These are phyloP conservation scores for Callionymus lyra DNA, from an alignment of 2,113 vertebrate species.

Conservation along the genomic window DNA sequence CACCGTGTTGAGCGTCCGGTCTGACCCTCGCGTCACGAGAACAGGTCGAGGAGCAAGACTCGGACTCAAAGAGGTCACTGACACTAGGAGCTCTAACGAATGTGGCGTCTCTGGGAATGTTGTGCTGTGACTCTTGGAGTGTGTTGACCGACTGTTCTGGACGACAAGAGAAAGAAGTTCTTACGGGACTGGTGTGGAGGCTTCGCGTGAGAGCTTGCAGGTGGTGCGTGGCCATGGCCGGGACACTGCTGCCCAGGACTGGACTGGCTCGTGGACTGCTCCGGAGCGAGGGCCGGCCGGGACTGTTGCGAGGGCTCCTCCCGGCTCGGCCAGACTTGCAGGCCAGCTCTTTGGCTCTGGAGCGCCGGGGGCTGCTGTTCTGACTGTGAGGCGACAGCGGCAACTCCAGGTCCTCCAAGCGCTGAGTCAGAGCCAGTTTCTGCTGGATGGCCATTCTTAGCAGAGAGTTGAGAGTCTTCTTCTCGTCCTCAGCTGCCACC, in stretches of 20 bases:
- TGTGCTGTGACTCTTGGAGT: constrained; percentile 11
- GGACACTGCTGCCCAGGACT: constrained; percentile 41
- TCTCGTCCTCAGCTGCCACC: constrained; percentile 72
- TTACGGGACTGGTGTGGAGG: constrained; percentile 68
- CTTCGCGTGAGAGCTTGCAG: constrained; percentile 54
- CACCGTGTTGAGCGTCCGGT: constrained; percentile 12
- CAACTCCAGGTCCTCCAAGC: constrained; percentile 70
- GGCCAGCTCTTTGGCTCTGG: constrained; percentile 64
- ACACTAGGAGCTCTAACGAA: constrained; percentile 54
- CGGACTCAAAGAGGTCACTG: constrained; percentile 33
- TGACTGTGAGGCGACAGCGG: constrained; percentile 65
- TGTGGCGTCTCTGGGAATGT: constrained; percentile 50
- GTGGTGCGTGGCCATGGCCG: constrained; percentile 46
- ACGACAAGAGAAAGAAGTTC: constrained; percentile 42
- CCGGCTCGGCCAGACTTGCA: constrained; percentile 58
- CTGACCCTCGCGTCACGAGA: constrained; percentile 28
- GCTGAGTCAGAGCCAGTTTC: constrained; percentile 71
- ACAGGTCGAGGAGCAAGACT: constrained; percentile 2
- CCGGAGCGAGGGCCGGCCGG: constrained; percentile 37
- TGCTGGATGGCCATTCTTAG: constrained; percentile 78
- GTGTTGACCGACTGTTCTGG: constrained; percentile 14
- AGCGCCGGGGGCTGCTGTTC: constrained; percentile 63
- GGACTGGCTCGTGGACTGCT: constrained; percentile 60
- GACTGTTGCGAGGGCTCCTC: constrained; percentile 64
- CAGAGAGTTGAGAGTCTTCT: constrained; percentile 73